Conservation (phyloP, 2,888 invertebrate species). For the Cerceris rybyensis region DNA sequence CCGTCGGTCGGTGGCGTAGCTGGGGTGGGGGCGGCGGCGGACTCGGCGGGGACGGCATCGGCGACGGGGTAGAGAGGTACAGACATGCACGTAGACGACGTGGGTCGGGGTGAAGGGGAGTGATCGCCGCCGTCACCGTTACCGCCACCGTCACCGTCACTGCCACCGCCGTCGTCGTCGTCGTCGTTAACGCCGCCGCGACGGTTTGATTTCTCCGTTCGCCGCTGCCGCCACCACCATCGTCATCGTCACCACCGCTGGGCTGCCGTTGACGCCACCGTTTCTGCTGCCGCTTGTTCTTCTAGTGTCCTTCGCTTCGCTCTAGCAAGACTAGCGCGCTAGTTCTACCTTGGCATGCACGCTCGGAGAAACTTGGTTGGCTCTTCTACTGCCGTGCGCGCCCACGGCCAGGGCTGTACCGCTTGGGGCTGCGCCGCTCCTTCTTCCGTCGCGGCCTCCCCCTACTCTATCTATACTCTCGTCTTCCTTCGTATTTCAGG, state of each 20-base stretch:
- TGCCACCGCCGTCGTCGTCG: background rate
- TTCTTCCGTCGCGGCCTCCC: conserved; percentile 43
- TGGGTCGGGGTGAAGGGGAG: conserved; percentile 72
- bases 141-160: conserved; percentile 31
- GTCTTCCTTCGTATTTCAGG: background rate
- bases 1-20: conserved; percentile 56
- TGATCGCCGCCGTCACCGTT: conserved; percentile 42
- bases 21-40: conserved; percentile 51
- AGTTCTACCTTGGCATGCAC: conserved; percentile 61
- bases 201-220: background rate
- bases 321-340: conserved; percentile 67
- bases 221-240: conserved; percentile 24
- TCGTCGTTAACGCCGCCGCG: conserved; percentile 1
- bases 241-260: conserved; percentile 12
- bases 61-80: conserved; percentile 53
- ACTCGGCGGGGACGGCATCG: conserved; percentile 51
- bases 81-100: conserved; percentile 60
- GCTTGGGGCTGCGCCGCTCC: conserved; percentile 57
- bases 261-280: conserved; percentile 19
- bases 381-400: conserved; percentile 55
- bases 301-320: conserved; percentile 70
- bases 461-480: conserved; percentile 3
- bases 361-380: conserved; percentile 61
- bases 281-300: conserved; percentile 36
- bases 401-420: conserved; percentile 70